Percentiles rank a stretch among this genome's conserved stretches.
These are phyloP conservation scores for Channa maculata DNA, from an alignment of 2,113 vertebrate species.

Conservation along the genomic window DNA sequence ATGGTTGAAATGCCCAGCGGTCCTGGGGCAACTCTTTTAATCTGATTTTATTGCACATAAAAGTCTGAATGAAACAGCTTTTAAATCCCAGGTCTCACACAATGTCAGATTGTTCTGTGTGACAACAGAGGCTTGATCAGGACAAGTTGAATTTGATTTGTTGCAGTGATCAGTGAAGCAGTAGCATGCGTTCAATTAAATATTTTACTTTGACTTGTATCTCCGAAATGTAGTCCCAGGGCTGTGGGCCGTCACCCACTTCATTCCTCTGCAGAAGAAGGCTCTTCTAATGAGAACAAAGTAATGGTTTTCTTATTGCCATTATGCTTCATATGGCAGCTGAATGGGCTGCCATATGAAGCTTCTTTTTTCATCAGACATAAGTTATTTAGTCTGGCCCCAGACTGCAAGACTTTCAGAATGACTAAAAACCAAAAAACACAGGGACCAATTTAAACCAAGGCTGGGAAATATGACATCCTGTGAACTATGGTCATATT, in stretches of 20 bases:
- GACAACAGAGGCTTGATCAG: conserved; percentile 70
- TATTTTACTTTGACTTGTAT: conserved; percentile 83
- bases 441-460: neutral
- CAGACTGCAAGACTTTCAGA: neutral
- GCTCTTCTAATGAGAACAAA: conserved; percentile 79
- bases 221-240: conserved; percentile 80
- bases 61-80: conserved; percentile 58
- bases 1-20: neutral
- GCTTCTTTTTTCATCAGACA: conserved; percentile 13
- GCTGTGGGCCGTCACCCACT: conserved; percentile 78
- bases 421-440: neutral
- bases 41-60: conserved; percentile 24
- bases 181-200: conserved; percentile 87
- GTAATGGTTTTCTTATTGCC: conserved; percentile 30
- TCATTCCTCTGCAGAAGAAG: conserved; percentile 80
- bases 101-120: conserved; percentile 63
- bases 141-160: conserved; percentile 79
- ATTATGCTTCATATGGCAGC: conserved; percentile 11
- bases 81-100: conserved; percentile 72
- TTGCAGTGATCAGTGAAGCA: conserved; percentile 83
- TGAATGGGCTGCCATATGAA: conserved; percentile 4
- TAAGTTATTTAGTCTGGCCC: conserved; percentile 12
- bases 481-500: neutral
- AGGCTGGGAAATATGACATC: neutral
- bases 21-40: conserved; percentile 14